Conservation (phyloP, 1,140 invertebrate species). For the Melipona quadrifasciata region DNA sequence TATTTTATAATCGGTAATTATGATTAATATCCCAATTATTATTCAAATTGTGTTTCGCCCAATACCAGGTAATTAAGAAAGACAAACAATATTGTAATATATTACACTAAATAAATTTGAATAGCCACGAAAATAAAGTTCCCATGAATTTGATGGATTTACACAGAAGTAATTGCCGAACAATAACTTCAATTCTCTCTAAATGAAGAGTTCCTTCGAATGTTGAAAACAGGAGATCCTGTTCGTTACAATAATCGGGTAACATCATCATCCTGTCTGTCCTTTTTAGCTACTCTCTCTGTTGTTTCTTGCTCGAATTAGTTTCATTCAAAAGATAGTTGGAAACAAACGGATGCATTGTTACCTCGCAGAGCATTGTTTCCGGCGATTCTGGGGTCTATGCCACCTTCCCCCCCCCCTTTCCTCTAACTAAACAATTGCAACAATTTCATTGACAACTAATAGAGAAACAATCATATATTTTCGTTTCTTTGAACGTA, state of each 20-base stretch:
- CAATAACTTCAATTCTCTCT: not conserved
- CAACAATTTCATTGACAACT: too few species aligned
- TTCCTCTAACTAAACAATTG: not conserved
- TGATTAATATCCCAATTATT: too few species aligned
- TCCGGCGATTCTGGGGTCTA: not conserved
- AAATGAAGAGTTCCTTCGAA: not conserved
- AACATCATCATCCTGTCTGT: not conserved
- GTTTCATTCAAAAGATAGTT: not conserved
- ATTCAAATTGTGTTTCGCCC: too few species aligned
- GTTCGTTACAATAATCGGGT: conserved; percentile 15
- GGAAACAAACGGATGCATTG: not conserved
- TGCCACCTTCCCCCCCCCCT: not conserved
- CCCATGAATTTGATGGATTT: not conserved
- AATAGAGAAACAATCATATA: too few species aligned
- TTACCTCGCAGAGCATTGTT: not conserved
- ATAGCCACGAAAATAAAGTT: not conserved
- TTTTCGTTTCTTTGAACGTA: too few species aligned
- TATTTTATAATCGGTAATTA: too few species aligned
- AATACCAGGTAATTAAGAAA: not conserved
- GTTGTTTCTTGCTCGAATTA: not conserved
- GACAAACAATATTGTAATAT: not conserved
- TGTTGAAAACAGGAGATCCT: not conserved
- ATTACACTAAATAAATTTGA: not conserved
- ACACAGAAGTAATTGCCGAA: too few species aligned
- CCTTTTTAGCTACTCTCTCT: not conserved